phyloP scores from a whole-genome alignment of 2,888 invertebrate genomes.

The Ennomos fuscantarius region DNA sequence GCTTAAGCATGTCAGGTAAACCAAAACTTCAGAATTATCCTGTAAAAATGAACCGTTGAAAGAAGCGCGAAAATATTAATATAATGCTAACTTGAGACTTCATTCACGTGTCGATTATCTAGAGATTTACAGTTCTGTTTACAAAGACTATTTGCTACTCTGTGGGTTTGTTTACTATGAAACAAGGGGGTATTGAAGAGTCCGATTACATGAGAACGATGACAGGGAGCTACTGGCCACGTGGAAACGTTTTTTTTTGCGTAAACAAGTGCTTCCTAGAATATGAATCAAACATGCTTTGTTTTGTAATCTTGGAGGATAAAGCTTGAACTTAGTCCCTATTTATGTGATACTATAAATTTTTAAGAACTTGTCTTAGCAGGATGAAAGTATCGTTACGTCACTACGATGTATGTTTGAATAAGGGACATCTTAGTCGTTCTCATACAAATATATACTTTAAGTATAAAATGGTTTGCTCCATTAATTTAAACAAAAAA shows the following conservation, averaged over 20 bases:
- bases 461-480: too few relatives aligned
- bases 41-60: conserved; percentile 6
- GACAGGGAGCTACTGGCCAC: conserved; percentile 5
- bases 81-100: conserved; percentile 23
- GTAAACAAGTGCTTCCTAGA: conserved; percentile 24
- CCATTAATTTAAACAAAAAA: too few relatives aligned
- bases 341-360: too few relatives aligned
- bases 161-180: conserved; percentile 28
- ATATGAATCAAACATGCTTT: conserved; percentile 3
- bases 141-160: conserved; percentile 15
- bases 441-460: too few relatives aligned
- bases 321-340: too few relatives aligned
- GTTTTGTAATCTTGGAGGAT: not conserved
- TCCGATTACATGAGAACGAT: conserved; percentile 27
- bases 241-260: conserved; percentile 14
- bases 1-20: too few relatives aligned
- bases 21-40: not conserved
- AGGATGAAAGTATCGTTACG: too few relatives aligned
- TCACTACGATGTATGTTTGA: too few relatives aligned
- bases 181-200: conserved; percentile 35
- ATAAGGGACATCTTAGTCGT: too few relatives aligned
- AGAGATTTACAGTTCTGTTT: conserved; percentile 32
- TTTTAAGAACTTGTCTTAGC: too few relatives aligned
- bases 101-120: conserved; percentile 26
- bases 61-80: conserved; percentile 20